Evolutionary conservation across 2,113 vertebrate species (phyloP).

Genomic region (Crypturellus undulatus): DNA sequence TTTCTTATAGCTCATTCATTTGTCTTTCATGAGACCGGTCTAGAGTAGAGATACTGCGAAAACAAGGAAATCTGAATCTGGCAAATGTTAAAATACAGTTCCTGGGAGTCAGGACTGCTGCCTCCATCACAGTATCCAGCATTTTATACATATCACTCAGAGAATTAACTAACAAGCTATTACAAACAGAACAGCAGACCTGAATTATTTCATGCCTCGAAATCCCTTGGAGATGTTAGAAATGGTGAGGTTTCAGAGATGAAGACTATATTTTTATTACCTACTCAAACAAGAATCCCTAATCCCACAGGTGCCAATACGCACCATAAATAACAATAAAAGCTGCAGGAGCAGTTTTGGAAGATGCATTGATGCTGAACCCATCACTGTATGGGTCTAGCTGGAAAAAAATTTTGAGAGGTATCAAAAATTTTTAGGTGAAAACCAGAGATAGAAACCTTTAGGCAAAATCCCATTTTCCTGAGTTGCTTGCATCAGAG

Average conservation of each 20-base stretch:
- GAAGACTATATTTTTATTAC: not conserved
- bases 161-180: constrained; percentile 27
- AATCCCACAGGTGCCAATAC: not conserved
- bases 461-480: not conserved
- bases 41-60: not conserved
- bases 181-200: not conserved
- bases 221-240: constrained; percentile 11
- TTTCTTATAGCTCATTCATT: constrained; percentile 59
- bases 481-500: not conserved
- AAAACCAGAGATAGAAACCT: not conserved
- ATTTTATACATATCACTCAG: not conserved
- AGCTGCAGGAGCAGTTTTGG: not conserved
- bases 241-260: not conserved
- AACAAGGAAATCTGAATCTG: constrained; percentile 26
- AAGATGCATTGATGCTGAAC: not conserved
- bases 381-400: not conserved
- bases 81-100: not conserved
- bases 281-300: not conserved
- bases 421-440: not conserved
- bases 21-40: constrained; percentile 37
- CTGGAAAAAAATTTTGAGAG: not conserved
- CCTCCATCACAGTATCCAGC: not conserved
- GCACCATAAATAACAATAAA: constrained; percentile 22
- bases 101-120: not conserved
- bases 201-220: not conserved